Conservation (phyloP, 1,140 invertebrate species). For the Araneus ventricosus region DNA sequence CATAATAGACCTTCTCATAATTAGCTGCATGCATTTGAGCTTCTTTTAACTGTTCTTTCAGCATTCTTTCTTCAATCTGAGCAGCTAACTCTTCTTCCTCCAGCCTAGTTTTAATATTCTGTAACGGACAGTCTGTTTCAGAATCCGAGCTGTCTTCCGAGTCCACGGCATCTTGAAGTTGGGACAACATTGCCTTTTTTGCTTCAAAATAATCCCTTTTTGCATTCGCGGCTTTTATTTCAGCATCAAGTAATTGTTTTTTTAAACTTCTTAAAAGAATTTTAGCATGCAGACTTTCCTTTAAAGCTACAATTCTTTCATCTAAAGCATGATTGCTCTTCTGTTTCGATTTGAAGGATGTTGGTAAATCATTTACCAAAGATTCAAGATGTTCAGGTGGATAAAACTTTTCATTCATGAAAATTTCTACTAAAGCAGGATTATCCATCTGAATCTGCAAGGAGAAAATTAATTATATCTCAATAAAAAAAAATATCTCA, state of each 20-base stretch:
- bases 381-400: neutral
- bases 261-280: neutral
- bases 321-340: neutral
- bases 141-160: neutral
- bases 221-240: neutral
- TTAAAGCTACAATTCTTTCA: neutral
- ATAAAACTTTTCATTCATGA: constrained; percentile 19
- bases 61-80: neutral
- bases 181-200: neutral
- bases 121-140: neutral
- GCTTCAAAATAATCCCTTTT: constrained; percentile 2
- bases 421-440: neutral
- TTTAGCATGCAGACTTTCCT: neutral
- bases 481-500: too few species aligned
- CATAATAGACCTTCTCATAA: neutral
- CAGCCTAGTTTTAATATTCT: neutral
- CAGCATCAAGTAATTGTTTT: constrained; percentile 12
- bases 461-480: too few species aligned
- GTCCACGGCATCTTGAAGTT: neutral
- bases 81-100: neutral
- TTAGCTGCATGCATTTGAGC: neutral
- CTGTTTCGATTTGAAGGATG: neutral
- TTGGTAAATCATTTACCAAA: neutral
- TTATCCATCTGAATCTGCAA: neutral
- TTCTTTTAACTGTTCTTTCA: neutral